These are phyloP conservation scores for Oopsacas minuta DNA, from an alignment of 37 sponge, comb jelly and placozoan genomes.

Conservation along the genomic window DNA sequence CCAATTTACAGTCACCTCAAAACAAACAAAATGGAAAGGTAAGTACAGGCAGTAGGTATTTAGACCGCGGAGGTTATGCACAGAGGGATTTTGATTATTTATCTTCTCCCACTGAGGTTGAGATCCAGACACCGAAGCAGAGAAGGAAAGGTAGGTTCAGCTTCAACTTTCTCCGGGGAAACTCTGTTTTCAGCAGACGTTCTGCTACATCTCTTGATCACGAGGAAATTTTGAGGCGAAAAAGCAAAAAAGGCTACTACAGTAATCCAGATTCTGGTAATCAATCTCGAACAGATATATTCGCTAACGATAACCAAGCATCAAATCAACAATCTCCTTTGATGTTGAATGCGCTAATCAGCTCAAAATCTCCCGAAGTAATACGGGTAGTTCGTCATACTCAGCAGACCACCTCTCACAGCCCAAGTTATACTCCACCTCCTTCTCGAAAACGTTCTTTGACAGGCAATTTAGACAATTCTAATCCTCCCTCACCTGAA, in stretches of 20 bases:
- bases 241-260: neutral
- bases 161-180: neutral
- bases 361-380: neutral
- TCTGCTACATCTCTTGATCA: neutral
- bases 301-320: neutral
- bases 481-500: neutral
- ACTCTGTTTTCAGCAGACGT: neutral
- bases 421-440: neutral
- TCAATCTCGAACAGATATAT: neutral
- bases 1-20: neutral
- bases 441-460: neutral
- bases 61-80: neutral
- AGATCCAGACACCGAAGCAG: neutral
- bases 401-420: neutral
- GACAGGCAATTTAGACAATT: neutral
- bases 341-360: neutral
- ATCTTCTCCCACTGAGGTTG: neutral
- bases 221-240: neutral
- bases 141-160: neutral
- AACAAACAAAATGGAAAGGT: neutral
- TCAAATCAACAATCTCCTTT: neutral
- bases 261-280: neutral
- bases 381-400: neutral
- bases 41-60: neutral
- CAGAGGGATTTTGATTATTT: constrained; percentile 14